These are phyloP conservation scores for Urosaurus nigricauda DNA, from an alignment of 2,797 vertebrate species.

Conservation along the genomic window DNA sequence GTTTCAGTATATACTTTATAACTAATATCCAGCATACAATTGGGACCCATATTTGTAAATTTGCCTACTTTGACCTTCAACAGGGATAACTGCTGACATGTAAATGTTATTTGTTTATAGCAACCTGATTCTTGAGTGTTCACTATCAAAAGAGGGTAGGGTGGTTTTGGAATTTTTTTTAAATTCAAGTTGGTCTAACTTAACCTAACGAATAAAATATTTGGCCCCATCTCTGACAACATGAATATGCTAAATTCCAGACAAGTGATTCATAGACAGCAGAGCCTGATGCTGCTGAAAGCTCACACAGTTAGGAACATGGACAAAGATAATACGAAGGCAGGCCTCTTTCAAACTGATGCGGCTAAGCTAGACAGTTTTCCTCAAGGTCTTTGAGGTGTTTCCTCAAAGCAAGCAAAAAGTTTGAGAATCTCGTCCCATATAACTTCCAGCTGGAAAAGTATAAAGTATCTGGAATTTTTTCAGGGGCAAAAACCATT, in stretches of 20 bases:
- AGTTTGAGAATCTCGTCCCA: background rate
- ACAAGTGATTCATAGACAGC: constrained; percentile 59
- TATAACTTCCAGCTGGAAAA: background rate
- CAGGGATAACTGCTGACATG: constrained; percentile 46
- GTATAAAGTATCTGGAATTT: background rate
- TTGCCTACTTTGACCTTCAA: background rate
- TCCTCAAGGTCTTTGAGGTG: background rate
- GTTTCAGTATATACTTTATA: background rate
- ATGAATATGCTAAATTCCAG: constrained; percentile 60
- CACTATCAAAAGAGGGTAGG: constrained; percentile 51
- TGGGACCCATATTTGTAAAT: background rate
- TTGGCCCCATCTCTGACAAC: constrained; percentile 52
- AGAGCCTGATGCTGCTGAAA: constrained; percentile 44
- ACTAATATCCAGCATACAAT: background rate
- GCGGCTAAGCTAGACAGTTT: background rate
- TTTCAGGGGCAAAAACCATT: background rate
- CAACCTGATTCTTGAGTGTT: constrained; percentile 58
- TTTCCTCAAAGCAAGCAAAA: constrained; percentile 7
- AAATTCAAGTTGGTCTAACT: constrained; percentile 1
- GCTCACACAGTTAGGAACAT: constrained; percentile 18
- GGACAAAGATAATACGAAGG: constrained; percentile 8
- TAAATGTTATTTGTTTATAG: constrained; percentile 69
- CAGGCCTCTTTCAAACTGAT: constrained; percentile 29
- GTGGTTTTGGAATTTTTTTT: background rate
- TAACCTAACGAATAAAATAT: constrained; percentile 45